These are phyloP conservation scores for Labeo rohita DNA, from an alignment of 2,113 vertebrate genomes.

Conservation along the genomic window DNA sequence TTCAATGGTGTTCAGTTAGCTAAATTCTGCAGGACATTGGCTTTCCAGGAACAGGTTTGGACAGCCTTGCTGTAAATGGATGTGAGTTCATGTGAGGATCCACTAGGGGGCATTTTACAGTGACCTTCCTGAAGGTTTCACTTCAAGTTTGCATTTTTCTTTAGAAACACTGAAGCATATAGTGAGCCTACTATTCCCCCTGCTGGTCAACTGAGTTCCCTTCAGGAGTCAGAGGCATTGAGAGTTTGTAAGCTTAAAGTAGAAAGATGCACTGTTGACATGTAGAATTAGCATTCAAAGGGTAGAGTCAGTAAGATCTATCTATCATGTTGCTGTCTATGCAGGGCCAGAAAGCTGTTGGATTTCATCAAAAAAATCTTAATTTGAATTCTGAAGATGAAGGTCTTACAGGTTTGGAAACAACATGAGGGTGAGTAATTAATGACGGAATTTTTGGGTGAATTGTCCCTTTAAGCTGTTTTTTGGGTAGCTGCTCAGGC, in stretches of 20 bases:
- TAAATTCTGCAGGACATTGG: not conserved
- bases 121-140: not conserved
- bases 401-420: too few species aligned
- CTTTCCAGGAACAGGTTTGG: not conserved
- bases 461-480: too few species aligned
- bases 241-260: not conserved
- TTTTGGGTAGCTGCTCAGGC: too few species aligned
- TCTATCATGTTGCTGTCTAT: too few species aligned
- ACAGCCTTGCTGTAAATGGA: not conserved
- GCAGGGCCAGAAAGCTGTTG: too few species aligned
- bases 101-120: not conserved
- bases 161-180: not conserved
- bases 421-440: too few species aligned
- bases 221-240: not conserved
- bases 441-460: too few species aligned
- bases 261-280: not conserved
- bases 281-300: not conserved
- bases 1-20: not conserved
- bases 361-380: too few species aligned
- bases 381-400: too few species aligned
- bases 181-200: not conserved
- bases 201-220: not conserved
- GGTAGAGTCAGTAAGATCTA: too few species aligned
- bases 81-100: not conserved
- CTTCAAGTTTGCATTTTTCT: not conserved